These are phyloP conservation scores for Ferdinandea cuprea DNA, from an alignment of 2,888 invertebrate genomes.

Conservation along the genomic window DNA sequence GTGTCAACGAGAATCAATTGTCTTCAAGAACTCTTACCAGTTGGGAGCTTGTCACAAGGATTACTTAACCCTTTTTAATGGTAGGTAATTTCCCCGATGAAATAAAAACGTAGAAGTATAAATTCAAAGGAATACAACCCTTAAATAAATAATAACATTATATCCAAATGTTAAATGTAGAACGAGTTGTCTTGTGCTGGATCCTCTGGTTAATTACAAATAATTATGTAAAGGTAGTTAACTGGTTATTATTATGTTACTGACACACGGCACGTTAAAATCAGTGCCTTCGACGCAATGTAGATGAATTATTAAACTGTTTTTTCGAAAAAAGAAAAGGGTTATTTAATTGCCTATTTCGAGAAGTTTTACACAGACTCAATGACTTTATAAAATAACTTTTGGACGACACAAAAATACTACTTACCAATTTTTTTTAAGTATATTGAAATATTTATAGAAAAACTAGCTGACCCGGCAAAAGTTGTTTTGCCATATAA, in stretches of 20 bases:
- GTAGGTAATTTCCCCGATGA: conserved; percentile 43
- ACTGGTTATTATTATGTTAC: neutral
- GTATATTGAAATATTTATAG: too few species aligned
- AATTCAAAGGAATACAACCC: conserved; percentile 32
- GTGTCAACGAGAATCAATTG: conserved; percentile 56
- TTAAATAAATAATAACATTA: conserved; percentile 48
- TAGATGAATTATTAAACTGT: too few species aligned
- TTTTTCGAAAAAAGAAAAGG: too few species aligned
- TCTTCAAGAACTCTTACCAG: conserved; percentile 10
- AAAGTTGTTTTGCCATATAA: too few species aligned
- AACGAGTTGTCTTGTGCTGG: neutral
- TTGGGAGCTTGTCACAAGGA: conserved; percentile 17
- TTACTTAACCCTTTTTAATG: conserved; percentile 31
- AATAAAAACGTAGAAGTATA: conserved; percentile 41
- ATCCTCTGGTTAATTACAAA: neutral
- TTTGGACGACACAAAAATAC: too few species aligned
- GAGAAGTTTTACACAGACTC: too few species aligned
- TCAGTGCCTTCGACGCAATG: neutral
- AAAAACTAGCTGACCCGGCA: too few species aligned
- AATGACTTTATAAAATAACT: too few species aligned
- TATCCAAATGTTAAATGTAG: neutral
- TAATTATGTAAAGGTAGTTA: conserved; percentile 5
- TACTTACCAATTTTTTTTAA: too few species aligned
- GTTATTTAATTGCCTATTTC: too few species aligned
- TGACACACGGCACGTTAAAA: neutral